Evolutionary conservation across 2,888 invertebrate genomes (phyloP).

Genomic region (Ophion ellenae): DNA sequence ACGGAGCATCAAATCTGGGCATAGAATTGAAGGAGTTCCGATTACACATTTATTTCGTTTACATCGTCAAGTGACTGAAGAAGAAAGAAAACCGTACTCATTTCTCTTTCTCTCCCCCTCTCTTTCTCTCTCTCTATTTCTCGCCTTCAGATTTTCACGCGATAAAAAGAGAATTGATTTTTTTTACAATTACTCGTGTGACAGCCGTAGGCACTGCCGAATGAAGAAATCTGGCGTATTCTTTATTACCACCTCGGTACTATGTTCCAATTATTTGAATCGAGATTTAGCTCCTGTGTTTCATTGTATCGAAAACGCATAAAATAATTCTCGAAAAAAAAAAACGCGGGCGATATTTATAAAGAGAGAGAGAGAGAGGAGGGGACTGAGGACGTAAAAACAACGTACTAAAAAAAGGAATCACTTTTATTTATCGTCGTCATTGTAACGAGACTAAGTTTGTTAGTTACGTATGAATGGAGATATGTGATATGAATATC

Average conservation of each 20-base stretch:
- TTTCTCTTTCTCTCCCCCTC: conserved; percentile 11
- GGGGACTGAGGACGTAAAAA: not conserved
- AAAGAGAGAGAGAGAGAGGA: not conserved
- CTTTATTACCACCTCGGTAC: not conserved
- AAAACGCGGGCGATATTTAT: not conserved
- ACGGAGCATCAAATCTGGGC: conserved; percentile 56
- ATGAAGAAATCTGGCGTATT: not conserved
- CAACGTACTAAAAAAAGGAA: conserved; percentile 23
- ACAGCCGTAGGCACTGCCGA: conserved; percentile 19
- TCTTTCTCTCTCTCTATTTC: conserved; percentile 4
- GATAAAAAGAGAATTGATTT: not conserved
- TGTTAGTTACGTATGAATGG: conserved; percentile 72
- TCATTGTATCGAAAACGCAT: not conserved
- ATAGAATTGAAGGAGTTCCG: conserved; percentile 46
- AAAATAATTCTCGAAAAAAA: not conserved
- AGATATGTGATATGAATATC: conserved; percentile 71
- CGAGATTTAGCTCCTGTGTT: not conserved
- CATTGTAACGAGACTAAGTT: conserved; percentile 69
- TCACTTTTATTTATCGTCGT: conserved; percentile 65
- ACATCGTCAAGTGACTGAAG: conserved; percentile 39
- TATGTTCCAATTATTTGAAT: not conserved
- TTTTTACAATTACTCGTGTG: not conserved
- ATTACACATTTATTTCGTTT: conserved; percentile 43
- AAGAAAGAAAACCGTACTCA: conserved; percentile 23
- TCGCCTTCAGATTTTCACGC: conserved; percentile 11